Evolutionary conservation across 2,113 vertebrate genomes (phyloP), one percentile per base, ranked within the genome.

Genomic region (Sylvia atricapilla): DNA sequence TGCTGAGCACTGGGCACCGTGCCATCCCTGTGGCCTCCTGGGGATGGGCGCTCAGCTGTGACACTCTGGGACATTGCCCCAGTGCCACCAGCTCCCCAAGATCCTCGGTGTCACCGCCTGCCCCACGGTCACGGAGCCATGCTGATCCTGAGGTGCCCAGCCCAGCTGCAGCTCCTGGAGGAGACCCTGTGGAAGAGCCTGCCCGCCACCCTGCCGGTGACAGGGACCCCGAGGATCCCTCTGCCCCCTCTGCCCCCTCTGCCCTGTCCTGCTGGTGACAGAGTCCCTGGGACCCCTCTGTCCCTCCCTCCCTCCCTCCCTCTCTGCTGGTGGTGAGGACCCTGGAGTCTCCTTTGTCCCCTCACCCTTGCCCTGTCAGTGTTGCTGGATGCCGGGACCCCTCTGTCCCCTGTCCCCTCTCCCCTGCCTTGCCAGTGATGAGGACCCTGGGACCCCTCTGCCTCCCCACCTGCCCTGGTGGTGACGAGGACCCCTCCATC

Each of bases 151-250:
- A 87, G 13, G 13, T 50, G 79, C 28, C 75, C 86, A 2, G 79
- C 25, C 55, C 77, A 95, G 74, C 86, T 95, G 27, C 60, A 21
- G 63, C 46, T 20, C 22, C 88, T 93, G 84, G 93, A 94, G 68
- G 68, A 86, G n/a, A 25, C 69, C 37, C 69, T 94, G 9, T 0
- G 50, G 89, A 76, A 41, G 55, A 90, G n/a, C 69, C 56, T 92
- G 47, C 79, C 79, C 11, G 13, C 56, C 77, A 39, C 33, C 7
- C 82, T 92, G 68, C 91, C 60, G 56, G 66, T 94, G 89, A 94
- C 2, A 25, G 22, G 43, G 30, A 68, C 62, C 56, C 5, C 0
- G 1, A 49, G 49, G 55, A 33, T 21, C 15, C 28, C 60, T 16
- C 44, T 60, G 31, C 2, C n/a, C 69, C 55, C 23, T n/a, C 28